Conservation (phyloP, 2,888 invertebrate genomes). For the Dasysyrphus tricinctus region DNA sequence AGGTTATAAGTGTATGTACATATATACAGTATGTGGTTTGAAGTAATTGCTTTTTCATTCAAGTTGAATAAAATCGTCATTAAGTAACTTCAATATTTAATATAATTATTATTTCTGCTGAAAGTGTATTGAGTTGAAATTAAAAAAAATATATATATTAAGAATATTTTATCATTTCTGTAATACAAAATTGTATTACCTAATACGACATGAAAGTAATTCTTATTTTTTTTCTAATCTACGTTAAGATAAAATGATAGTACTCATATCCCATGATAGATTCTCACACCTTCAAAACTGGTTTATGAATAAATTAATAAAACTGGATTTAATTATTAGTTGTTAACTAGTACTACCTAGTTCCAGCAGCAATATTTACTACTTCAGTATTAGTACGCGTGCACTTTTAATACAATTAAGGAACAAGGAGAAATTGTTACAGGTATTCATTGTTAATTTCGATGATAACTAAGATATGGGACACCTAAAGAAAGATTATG, state of each 20-base stretch:
- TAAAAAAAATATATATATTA: neutral
- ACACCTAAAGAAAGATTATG: neutral
- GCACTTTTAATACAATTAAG: neutral
- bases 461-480: neutral
- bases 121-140: neutral
- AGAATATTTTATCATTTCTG: neutral
- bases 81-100: neutral
- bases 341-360: too few species aligned
- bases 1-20: neutral
- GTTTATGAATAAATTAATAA: neutral
- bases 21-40: too few species aligned
- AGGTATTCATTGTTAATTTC: neutral
- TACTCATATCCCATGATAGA: neutral
- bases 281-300: constrained; percentile 8
- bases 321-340: neutral
- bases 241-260: neutral
- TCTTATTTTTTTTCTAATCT: neutral
- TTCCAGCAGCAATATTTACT: neutral
- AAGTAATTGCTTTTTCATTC: neutral
- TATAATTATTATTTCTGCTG: neutral
- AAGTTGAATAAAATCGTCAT: neutral
- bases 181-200: neutral
- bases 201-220: neutral
- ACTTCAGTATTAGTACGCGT: constrained; percentile 8
- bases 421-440: neutral